Evolutionary conservation across 2,113 vertebrate genomes (phyloP), one percentile per base, ranked within the genome.

Genomic region (Amia ocellicauda): DNA sequence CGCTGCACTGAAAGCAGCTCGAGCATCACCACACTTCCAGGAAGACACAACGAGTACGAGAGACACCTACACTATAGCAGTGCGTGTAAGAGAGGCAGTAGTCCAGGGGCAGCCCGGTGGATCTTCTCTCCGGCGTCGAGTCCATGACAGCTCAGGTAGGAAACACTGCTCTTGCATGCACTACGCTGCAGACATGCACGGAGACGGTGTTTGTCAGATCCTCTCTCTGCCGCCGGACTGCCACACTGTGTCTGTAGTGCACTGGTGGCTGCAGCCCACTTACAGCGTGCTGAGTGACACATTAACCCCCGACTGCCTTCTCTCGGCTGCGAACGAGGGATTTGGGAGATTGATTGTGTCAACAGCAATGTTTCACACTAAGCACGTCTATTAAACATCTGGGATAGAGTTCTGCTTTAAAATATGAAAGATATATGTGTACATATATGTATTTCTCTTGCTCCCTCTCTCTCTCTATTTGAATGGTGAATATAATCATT

Each of bases 1-100:
- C n/a, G n/a, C n/a, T n/a, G n/a, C n/a, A n/a, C n/a, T n/a, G n/a
- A n/a, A n/a, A n/a, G n/a, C 31, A 36, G 31, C 5, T 11, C 31
- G 11, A 36, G 5, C 11, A 36, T 11, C 31, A 36, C 36, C 24
- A 58, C 42, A 36, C 53, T 40, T 13, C 42, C 63, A 27, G 58
- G 11, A 53, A 22, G 16, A n/a, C 53, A 58, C 53, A 58, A 56
- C 20, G n/a, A 20, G 24, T 8, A 54, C n/a, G 58, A 63, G 47
- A 56, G 4, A 14, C 23, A 85, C 76, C 61, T 84, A 84, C 58
- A 0, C 76, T 84, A 69, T 70, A 84, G 72, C 82, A 89, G 68
- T 84, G 78, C 36, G 78, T 58, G 1, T 47, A 74, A 63, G 80
- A 84, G 52, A 79, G 26, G 27, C 0, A 62, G 29, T 4, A 60